Conservation (phyloP, 53 echinoderm and acorn worm genomes). For the Stichopus horrens region DNA sequence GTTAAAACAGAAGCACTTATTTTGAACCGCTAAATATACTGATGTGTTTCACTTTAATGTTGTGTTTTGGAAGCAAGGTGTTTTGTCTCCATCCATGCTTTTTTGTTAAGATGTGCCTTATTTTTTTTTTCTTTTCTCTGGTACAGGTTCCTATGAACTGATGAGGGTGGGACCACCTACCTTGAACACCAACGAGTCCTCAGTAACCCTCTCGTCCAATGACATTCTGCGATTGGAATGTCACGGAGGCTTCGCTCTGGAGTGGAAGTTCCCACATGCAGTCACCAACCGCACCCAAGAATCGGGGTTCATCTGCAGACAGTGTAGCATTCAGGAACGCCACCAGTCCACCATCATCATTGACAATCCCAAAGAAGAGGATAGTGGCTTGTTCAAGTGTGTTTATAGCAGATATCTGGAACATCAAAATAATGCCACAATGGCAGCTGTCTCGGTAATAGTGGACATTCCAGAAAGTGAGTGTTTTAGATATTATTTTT, state of each 20-base stretch:
- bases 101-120: too few species aligned
- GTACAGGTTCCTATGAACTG: constrained; percentile 15
- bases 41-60: too few species aligned
- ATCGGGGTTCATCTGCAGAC: constrained; percentile 58
- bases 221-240: constrained; percentile 62
- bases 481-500: background rate
- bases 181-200: background rate
- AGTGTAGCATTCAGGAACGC: constrained; percentile 51
- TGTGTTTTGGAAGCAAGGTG: too few species aligned
- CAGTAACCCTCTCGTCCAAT: constrained; percentile 42
- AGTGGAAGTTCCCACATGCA: constrained; percentile 70
- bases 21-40: too few species aligned
- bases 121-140: too few species aligned
- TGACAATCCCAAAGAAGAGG: constrained; percentile 45
- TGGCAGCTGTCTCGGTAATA: constrained; percentile 59
- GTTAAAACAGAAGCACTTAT: too few species aligned
- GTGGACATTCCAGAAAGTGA: constrained; percentile 47
- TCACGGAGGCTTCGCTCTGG: constrained; percentile 69
- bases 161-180: constrained; percentile 14
- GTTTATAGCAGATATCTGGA: constrained; percentile 78
- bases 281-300: constrained; percentile 58
- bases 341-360: constrained; percentile 64
- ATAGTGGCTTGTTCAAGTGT: constrained; percentile 73
- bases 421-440: constrained; percentile 69
- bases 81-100: too few species aligned